A percentile compares a stretch with the other conserved stretches of the same genome.
These are phyloP conservation scores for Criorhina ranunculi DNA, from an alignment of 2,888 invertebrate genomes.

Conservation along the genomic window DNA sequence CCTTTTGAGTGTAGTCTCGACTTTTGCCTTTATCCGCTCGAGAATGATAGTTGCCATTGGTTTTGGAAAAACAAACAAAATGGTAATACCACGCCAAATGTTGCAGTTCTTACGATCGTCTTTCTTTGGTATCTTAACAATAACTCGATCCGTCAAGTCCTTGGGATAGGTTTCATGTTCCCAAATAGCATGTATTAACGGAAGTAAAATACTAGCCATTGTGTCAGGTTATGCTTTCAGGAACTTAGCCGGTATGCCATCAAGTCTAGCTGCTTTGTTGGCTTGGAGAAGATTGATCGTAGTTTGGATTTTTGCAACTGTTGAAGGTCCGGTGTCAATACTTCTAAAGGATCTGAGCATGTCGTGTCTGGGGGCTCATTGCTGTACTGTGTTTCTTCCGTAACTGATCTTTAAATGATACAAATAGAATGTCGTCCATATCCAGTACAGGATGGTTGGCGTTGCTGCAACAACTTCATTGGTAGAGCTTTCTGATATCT, in stretches of 20 bases:
- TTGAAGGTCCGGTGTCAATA: no score
- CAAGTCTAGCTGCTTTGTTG: background rate
- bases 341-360: no score
- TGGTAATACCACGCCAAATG: slow-evolving; percentile 8
- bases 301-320: no score
- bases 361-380: no score
- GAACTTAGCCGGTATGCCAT: background rate
- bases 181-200: background rate
- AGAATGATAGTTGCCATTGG: background rate
- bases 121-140: slow-evolving; percentile 19
- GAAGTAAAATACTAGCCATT: background rate
- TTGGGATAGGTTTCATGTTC: background rate
- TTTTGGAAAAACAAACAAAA: slow-evolving; percentile 3
- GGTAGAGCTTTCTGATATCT: no score
- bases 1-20: background rate
- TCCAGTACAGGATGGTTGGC: no score
- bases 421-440: no score
- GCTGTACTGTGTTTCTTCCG: no score
- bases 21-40: background rate
- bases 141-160: slow-evolving; percentile 16
- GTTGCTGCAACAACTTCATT: no score
- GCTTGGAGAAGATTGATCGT: no score
- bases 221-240: background rate
- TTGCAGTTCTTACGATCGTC: slow-evolving; percentile 2
- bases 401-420: no score